Base-by-base conservation (phyloP, 2,888 invertebrate genomes). In the Hemistola chrysoprasaria region DNA sequence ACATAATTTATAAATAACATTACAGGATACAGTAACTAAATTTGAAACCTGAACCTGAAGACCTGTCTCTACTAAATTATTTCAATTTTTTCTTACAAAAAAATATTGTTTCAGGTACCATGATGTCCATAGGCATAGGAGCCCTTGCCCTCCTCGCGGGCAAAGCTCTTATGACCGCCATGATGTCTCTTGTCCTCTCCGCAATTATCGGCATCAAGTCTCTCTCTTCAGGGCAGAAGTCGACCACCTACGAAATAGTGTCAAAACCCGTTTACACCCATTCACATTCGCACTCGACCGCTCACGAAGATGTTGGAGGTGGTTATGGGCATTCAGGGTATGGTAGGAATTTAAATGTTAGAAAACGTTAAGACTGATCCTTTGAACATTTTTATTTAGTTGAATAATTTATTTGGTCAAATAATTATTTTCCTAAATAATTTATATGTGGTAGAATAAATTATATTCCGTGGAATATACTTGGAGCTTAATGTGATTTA, bases 231-330 rank as follows among this genome's bases (percentile, higher is more conserved):
- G 93, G 94, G 0, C 92, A 92, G 47, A 93, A 93, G 63, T 91
- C 93, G 6, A 95, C 95, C 5, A 95, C 95, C 0, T 96, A 96
- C 66, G 95, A 96, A 79, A 95, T 96, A 46, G 93, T 96, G 4
- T 93, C 95, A 25, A 95, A 95, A 57, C 95, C 95, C 0, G 88
- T 95, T 0, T 95, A 95, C 70, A 91, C 92, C 0, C 93, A 93
- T 11, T 87, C 90, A 2, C 91, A 92, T 40, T 85, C 90, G 0
- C 92, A 92, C 36, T 92, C 92, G 0, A 89, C 91, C 0, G 90
- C 88, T 2, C 91, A 92, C 56, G 92, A 92, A 46, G 92, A 92
- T 37, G 89, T 81, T 0, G 90, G 54, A 1, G 52, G 90, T 0
- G 90, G 86, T 0, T 88, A 90, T 25, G 90, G 90, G 0, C 91